A percentile compares a stretch with the other conserved stretches of the same genome.
Evolutionary conservation across 2,888 invertebrate genomes (phyloP).

Genomic region (Brachyopa scutellaris): DNA sequence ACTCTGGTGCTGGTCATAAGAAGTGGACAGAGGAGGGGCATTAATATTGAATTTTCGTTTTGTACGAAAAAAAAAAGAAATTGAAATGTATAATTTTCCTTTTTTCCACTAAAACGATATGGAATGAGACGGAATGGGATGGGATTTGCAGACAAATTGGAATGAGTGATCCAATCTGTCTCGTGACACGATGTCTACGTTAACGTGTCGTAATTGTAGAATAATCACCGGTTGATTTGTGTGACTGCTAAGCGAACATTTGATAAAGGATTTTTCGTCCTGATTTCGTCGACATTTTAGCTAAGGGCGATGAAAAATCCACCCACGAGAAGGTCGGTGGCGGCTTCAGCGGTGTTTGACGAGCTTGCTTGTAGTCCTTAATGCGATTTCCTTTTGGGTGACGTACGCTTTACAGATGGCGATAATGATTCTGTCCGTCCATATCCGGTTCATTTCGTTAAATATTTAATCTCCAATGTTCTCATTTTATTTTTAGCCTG

Average conservation of each 20-base stretch:
- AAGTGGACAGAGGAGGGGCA: too few species aligned
- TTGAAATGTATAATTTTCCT: constrained; percentile 39
- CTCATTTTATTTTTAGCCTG: constrained; percentile 20
- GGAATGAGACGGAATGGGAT: too few species aligned
- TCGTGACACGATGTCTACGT: constrained; percentile 9
- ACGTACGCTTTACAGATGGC: not conserved
- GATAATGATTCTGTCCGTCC: constrained; percentile 28
- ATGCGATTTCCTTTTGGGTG: constrained; percentile 17
- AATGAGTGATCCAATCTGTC: not conserved
- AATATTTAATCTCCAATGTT: constrained; percentile 52
- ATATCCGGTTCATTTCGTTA: constrained; percentile 53
- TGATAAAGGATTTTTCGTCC: constrained; percentile 10
- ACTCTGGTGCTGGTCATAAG: too few species aligned
- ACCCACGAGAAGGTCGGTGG: not conserved
- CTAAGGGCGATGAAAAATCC: not conserved
- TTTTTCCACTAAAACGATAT: too few species aligned
- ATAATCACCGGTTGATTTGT: constrained; percentile 48
- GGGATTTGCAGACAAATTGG: not conserved
- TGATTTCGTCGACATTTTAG: not conserved
- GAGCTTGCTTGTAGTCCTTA: constrained; percentile 6
- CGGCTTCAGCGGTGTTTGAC: constrained; percentile 28
- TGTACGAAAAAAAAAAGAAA: too few species aligned
- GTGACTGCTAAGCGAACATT: constrained; percentile 13
- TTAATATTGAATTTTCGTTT: constrained; percentile 36
- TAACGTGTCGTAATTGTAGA: constrained; percentile 34